These are phyloP conservation scores for Chondrilla cf. caribensis DNA, from an alignment of 37 sponge, comb jelly and placozoan genomes.

Conservation along the genomic window DNA sequence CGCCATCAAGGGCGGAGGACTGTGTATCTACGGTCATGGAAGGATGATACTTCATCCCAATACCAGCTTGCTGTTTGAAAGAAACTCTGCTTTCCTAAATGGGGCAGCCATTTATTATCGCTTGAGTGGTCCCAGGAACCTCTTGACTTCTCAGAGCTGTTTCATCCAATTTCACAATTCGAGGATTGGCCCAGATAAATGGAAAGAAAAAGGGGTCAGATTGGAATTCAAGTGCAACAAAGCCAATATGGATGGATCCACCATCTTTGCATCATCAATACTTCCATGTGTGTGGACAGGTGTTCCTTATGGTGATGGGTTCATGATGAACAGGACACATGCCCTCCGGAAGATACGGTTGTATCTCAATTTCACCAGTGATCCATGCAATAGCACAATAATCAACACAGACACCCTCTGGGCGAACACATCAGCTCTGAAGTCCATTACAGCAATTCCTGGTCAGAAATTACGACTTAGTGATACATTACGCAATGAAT, in stretches of 20 bases:
- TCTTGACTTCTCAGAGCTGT: slow-evolving; percentile 16
- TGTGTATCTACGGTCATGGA: background rate
- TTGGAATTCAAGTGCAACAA: background rate
- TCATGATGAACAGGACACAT: background rate
- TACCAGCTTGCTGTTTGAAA: background rate
- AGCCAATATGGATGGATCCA: background rate
- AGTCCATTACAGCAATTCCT: background rate
- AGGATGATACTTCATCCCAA: background rate
- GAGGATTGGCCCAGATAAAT: background rate
- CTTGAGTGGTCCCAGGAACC: slow-evolving; percentile 4
- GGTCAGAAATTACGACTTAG: background rate
- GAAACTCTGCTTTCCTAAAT: background rate
- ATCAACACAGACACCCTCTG: background rate
- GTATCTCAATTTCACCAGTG: background rate
- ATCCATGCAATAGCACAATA: background rate
- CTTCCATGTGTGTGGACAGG: slow-evolving; percentile 15
- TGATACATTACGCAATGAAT: background rate
- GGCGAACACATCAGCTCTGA: background rate
- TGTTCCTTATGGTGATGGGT: slow-evolving; percentile 17
- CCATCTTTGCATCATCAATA: background rate
- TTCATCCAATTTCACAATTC: background rate
- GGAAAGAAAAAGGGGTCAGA: background rate
- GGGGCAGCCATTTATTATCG: background rate
- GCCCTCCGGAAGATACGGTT: background rate
- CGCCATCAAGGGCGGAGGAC: slow-evolving; percentile 1